Base-by-base conservation (phyloP, 2,113 vertebrate species). In the Orcinus orca region DNA sequence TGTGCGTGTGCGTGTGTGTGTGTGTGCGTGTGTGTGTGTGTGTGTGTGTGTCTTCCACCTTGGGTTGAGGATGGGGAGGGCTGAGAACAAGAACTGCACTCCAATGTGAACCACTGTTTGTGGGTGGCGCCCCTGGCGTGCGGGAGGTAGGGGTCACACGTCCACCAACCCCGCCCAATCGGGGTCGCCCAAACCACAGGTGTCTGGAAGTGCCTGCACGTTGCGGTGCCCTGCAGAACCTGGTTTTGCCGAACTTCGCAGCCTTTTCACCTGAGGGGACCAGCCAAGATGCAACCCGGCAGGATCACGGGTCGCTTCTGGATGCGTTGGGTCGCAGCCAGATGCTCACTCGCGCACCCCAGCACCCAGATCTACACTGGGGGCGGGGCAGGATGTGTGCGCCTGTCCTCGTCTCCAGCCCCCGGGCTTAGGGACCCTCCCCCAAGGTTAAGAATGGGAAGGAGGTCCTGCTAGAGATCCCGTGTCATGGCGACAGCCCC, bases 241-340 rank as follows among this genome's bases (percentile, higher is more conserved):
- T 2, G 1, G 36, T 82, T 77, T 88, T 82, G 41, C 41, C 8
- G 9, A 88, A 95, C 55, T 86, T 88, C 2, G 1, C 20, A 47
- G 14, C 25, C 81, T 94, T 95, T 79, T 95, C 88, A 92, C 82
- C 88, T 80, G 63, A 87, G 80, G 76, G n/a, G 47, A n/a, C 26
- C 50, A 26, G 3, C 33, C 31, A 8, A 41, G 79, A 73, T 60
- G 17, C 38, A 7, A 44, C 15, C 15, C 4, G 2, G 63, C 58
- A 55, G 38, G 81, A 92, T 55, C 21, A 12, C 3, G 25, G 18
- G 8, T 70, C 12, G 5, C n/a, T 23, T 90, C 70, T 0, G 31
- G 76, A 77, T 11, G 14, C 3, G 1, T 58, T 26, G 85, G 53
- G 33, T 70, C 53, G 6, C 55, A 79, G 55, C 41, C n/a, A 11